Evolutionary conservation across 2,888 invertebrate genomes (phyloP), one percentile per base, ranked within the genome.

Genomic region (Nemotelus pantherinus): DNA sequence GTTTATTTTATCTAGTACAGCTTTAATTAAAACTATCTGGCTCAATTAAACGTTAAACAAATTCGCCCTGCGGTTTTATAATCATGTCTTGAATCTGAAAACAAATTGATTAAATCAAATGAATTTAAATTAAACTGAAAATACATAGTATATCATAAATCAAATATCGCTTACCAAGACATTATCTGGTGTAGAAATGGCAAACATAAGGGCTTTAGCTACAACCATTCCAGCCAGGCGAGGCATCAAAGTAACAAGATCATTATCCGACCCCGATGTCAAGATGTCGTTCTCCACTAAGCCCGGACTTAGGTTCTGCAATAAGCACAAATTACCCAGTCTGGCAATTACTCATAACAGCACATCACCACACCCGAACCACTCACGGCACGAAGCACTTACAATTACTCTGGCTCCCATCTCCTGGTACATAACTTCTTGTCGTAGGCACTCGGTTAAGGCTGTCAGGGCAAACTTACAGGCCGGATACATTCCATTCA

Each of bases 361-460:
- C 72, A 53, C 50, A 9, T 6, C 43, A 47, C 65, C 10, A 45
- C 47, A 47, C 45, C 45, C 65, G 47, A 47, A 25, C 25, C 65
- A 7, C n/a, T n/a, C 3, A 50, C 25, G 25, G 3, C 65, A 45
- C 44, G 10, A 3, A 48, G 7, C 6, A 77, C 83, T 83, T 83
- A 86, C 86, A 79, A 84, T 83, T 78, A 86, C 81, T 82, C 83
- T 83, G 75, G 85, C 85, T 75, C 83, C 82, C 50, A 83, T 83
- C 76, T 83, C 83, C 9, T 83, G 80, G 65, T 77, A 82, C 72
- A 84, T 80, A 65, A 86, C 80, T 80, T 86, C 86, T 79, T 85
- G 85, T n/a, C 86, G 80, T 44, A 86, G 81, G 74, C 84, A 85
- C 78, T 86, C 86, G 1, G 85, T 85, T 68, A 86, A 80, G 45